These are phyloP conservation scores for Cromileptes altivelis DNA, from an alignment of 2,113 vertebrate genomes.

Conservation along the genomic window DNA sequence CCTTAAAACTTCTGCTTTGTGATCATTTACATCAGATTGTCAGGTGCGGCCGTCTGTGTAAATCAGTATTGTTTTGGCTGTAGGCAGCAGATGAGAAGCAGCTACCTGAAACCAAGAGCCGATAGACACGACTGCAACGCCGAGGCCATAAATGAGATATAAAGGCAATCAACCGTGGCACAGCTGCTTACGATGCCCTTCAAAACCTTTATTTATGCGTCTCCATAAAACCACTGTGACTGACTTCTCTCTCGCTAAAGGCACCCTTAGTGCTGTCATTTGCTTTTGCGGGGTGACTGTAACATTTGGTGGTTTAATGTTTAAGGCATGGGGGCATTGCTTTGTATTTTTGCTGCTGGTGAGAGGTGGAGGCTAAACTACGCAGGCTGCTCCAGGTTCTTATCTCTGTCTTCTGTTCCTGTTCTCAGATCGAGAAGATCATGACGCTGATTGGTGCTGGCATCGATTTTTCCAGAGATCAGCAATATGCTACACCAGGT, in stretches of 20 bases:
- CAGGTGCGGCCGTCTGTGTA: neutral
- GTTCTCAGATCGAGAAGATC: conserved; percentile 97
- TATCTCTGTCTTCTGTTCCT: conserved; percentile 53
- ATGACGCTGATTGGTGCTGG: conserved; percentile 98
- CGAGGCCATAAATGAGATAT: conserved; percentile 26
- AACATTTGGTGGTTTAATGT: conserved; percentile 17
- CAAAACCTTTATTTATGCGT: neutral
- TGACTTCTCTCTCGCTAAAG: neutral
- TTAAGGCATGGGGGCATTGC: conserved; percentile 29
- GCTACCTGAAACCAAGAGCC: conserved; percentile 5
- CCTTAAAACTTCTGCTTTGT: conserved; percentile 1
- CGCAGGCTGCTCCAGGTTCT: conserved; percentile 28
- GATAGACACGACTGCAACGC: conserved; percentile 11
- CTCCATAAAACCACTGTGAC: conserved; percentile 27
- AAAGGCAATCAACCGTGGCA: conserved; percentile 15
- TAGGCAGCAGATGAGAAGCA: neutral
- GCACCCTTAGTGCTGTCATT: neutral
- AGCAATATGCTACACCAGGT: conserved; percentile 93
- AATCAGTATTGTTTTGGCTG: conserved; percentile 34
- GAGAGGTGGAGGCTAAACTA: conserved; percentile 43
- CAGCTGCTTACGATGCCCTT: conserved; percentile 28
- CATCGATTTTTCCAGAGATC: conserved; percentile 96
- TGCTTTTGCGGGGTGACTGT: conserved; percentile 27
- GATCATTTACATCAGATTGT: neutral
- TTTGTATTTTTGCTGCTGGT: conserved; percentile 40